Evolutionary conservation across 2,797 vertebrate species (phyloP), one percentile per base, ranked within the genome.

Genomic region (Pangasius larnaudii): DNA sequence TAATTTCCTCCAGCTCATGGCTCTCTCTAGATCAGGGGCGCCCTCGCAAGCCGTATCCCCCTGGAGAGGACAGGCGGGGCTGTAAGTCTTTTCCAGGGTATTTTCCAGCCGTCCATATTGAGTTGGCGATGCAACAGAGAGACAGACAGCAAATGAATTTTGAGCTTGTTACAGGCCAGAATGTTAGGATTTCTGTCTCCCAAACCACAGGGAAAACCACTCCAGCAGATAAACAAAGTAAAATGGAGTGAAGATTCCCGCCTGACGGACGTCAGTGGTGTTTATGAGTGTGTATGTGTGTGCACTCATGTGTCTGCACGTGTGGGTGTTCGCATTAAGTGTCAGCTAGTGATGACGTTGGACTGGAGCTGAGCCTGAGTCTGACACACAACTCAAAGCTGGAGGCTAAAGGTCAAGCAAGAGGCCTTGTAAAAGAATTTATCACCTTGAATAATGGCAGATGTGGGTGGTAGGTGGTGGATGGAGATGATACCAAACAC

Each of bases 201-300:
- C 90, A 95, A 93, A 94, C 95, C 94, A 86, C 94, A 94, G 91
- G 90, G 91, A 92, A 69, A 93, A 94, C 94, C 85, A 93, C 88
- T 89, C 81, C 58, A 91, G 85, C 86, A 88, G 92, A 92, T 91
- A 91, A 82, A 87, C 90, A 92, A 90, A 91, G 46, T n/a, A 88
- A 84, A 91, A 91, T 63, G 63, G 51, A 88, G 87, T 65, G 58
- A 88, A 94, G 93, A 94, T 94, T 95, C 93, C 93, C 94, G 92
- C 90, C 89, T 86, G 79, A 92, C 78, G 87, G 92, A 94, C 92
- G 91, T 94, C 94, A 94, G 89, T 53, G 53, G 59, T 86, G 90
- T 67, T 63, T 88, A 59, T 86, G 58, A 84, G 71, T 33, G 83
- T 59, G 36, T 69, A 80, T 77, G 81, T 67, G 63, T 63, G 51